phyloP scores from a whole-genome alignment of 2,113 vertebrate genomes.

The Fulica atra region DNA sequence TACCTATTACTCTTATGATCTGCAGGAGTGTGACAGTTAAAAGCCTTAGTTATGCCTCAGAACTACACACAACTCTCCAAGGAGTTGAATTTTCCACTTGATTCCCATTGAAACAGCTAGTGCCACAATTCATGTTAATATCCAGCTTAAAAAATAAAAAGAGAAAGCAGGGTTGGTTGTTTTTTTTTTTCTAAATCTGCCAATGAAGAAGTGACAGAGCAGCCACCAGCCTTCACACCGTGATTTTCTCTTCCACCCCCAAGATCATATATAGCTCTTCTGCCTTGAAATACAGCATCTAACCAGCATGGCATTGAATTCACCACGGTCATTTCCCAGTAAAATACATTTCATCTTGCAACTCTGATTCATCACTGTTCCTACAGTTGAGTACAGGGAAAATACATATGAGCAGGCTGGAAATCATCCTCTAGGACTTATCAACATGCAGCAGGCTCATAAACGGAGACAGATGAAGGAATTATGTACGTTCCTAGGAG shows the following conservation, averaged over 20 bases:
- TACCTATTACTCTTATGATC: background rate
- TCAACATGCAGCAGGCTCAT: background rate
- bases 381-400: background rate
- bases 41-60: background rate
- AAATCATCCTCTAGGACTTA: conserved; percentile 28
- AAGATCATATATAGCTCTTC: conserved; percentile 34
- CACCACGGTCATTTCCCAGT: background rate
- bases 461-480: background rate
- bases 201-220: background rate
- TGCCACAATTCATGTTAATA: background rate
- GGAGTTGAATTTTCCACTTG: background rate
- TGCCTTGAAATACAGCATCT: background rate
- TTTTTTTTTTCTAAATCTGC: background rate
- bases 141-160: background rate
- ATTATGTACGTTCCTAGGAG: background rate
- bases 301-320: background rate
- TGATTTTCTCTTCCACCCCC: background rate
- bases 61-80: background rate
- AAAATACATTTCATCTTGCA: background rate
- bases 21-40: background rate
- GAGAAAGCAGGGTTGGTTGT: background rate
- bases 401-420: background rate
- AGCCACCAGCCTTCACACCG: background rate
- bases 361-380: conserved; percentile 7
- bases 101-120: background rate